Evolutionary conservation across 2,888 invertebrate species (phyloP), one percentile per base, ranked within the genome.

Genomic region (Camponotus fellah): DNA sequence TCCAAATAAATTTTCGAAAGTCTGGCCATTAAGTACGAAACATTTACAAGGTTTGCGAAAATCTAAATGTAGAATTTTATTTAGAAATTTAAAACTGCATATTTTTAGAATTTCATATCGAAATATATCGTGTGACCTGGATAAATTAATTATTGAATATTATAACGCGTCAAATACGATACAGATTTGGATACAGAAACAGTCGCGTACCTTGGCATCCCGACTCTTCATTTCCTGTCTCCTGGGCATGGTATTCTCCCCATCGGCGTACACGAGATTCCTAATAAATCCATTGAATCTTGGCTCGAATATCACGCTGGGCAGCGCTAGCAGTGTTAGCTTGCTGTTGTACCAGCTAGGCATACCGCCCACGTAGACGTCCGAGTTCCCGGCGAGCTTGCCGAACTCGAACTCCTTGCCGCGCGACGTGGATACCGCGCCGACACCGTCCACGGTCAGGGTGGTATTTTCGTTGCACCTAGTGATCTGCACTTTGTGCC

Each of bases 281-380:
- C 99, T 96, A 37, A 99, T 97, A 53, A 98, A 97, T 0, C 99
- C 99, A 58, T 97, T 97, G 95, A 99, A 99, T 92, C 98, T 96
- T 2, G 99, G 99, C 95, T 99, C 99, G 94, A 98, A 99, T 91
- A 98, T 98, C 85, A 98, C 99, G 89, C 98, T 98, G 3, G 98
- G 98, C 87, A 99, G 95, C 0, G 99, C 98, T 85, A 99, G 95
- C 75, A 97, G 96, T 14, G 98, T 97, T 91, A 98, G 95, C 95
- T 98, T 98, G 87, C 97, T 97, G 93, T 97, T 97, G 95, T 98
- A 99, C 97, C 98, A 98, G 86, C 97, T 96, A 87, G 99, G 99
- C 96, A 99, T 97, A 43, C 99, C 99, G n/a, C 99, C 99, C 88
- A 99, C 97, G 95, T 98, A 99, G 84, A 99, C 98, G 95, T 98